Base-by-base conservation (phyloP, 1,140 invertebrate genomes). In the Formica selysi region DNA sequence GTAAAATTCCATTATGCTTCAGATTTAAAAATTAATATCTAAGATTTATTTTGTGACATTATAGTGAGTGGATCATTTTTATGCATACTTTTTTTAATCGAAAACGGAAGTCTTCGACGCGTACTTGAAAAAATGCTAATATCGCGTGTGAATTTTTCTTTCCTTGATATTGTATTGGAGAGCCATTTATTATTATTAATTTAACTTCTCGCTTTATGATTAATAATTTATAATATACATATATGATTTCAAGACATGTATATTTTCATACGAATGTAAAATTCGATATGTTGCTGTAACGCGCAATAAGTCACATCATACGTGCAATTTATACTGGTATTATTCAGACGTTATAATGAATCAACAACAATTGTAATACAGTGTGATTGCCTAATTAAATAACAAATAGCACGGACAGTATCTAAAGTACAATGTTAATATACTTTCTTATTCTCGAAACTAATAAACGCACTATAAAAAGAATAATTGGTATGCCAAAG, bases 371-470 rank as follows among this genome's bases (percentile, higher is more conserved):
- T 71, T 57, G 22, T n/a, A 10, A 26, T 6, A 57, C 6, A 6
- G 36, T 41, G 65, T 51, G 10, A 81, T 81, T 81, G 38, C 48
- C 44, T 61, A 71, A 80, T 80, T 59, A 57, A 13, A 6, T 70
- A 51, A 71, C 16, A 70, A 71, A 71, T 48, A 19, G 13, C n/a
- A 70, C 3, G 11, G 22, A 51, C 10, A 26, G 3, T 13, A 54
- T 59, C 16, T 76, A n/a, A 59, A 26, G 36, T n/a, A 11, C n/a
- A 79, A 26, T 54, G 16, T 68, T 68, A 80, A 11, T 6, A 44
- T 19, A 22, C 11, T 67, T 68, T 79, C 2, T 59, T 71, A 54
- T 71, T 41, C 16, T 80, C 19, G 10, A 57, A 41, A 41, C 51
- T 57, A 65, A 64, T 65, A 78, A 70, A 70, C 36, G 2, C n/a